Percentiles rank a stretch among this genome's conserved stretches.
These are phyloP conservation scores for Nothura maculosa DNA, from an alignment of 2,797 vertebrate species.

Conservation along the genomic window DNA sequence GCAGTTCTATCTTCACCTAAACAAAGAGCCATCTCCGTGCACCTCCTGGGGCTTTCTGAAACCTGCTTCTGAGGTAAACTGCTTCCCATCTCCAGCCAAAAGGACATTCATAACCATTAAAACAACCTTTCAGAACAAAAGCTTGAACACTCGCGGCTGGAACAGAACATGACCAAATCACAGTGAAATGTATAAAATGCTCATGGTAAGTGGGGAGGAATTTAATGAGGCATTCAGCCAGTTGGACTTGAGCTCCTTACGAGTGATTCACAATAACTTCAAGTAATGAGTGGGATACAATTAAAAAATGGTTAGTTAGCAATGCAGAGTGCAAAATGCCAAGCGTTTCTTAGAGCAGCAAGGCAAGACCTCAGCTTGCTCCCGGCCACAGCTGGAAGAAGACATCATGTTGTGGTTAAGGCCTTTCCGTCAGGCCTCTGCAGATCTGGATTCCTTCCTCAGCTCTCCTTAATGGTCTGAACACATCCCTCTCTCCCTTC, in stretches of 20 bases:
- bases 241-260: not conserved
- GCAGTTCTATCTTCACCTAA: not conserved
- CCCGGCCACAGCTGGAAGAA: not conserved
- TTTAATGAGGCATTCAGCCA: slow-evolving; percentile 32
- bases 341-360: too few species aligned
- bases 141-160: not conserved
- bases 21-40: not conserved
- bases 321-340: not conserved
- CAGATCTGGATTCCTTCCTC: not conserved
- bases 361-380: not conserved
- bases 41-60: not conserved
- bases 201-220: slow-evolving; percentile 25
- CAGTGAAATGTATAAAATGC: slow-evolving; percentile 20
- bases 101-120: not conserved
- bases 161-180: slow-evolving; percentile 48
- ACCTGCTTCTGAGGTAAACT: not conserved
- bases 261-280: slow-evolving; percentile 1
- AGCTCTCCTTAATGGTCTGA: not conserved
- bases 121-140: slow-evolving; percentile 46
- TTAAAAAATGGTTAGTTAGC: not conserved
- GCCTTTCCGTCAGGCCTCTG: not conserved
- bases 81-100: not conserved
- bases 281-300: not conserved
- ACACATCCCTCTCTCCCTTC: not conserved
- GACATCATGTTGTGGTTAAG: not conserved